Evolutionary conservation across 1,140 invertebrate species (phyloP).

Genomic region (Globodera ellingtonae): DNA sequence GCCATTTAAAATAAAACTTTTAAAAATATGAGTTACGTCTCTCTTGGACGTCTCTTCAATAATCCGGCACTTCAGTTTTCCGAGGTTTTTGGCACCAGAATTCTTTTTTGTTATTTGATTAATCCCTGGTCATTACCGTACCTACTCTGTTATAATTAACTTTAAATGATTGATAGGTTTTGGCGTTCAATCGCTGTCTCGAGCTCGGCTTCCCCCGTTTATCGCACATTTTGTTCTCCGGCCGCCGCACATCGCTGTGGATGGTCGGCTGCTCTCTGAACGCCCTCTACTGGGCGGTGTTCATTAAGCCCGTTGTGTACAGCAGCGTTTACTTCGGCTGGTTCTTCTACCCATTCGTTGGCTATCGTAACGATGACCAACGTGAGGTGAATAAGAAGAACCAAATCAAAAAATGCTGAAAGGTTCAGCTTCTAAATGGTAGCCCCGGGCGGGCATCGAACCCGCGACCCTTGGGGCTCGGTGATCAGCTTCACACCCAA

Average conservation of each 20-base stretch:
- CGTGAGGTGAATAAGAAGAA: neutral
- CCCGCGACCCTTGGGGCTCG: no score
- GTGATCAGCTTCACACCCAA: no score
- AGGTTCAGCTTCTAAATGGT: no score
- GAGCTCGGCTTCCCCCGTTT: slow-evolving; percentile 1
- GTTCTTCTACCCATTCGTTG: neutral
- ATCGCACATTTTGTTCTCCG: neutral
- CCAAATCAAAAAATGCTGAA: neutral
- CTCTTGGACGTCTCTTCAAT: no score
- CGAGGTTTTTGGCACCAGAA: no score
- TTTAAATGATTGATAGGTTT: neutral
- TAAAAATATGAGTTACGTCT: no score
- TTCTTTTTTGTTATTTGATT: no score
- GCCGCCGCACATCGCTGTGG: neutral
- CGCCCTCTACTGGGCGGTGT: slow-evolving; percentile 15
- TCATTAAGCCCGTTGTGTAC: slow-evolving; percentile 25
- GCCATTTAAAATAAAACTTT: no score
- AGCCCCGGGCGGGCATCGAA: no score
- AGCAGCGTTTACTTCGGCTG: slow-evolving; percentile 32
- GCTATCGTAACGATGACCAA: slow-evolving; percentile 21
- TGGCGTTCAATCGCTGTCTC: neutral
- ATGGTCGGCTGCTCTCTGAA: neutral
- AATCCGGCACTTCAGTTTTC: no score
- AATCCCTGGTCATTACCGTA: no score
- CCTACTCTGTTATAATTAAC: no score